These are phyloP conservation scores for Ips typographus DNA, from an alignment of 1,140 invertebrate genomes.

Conservation along the genomic window DNA sequence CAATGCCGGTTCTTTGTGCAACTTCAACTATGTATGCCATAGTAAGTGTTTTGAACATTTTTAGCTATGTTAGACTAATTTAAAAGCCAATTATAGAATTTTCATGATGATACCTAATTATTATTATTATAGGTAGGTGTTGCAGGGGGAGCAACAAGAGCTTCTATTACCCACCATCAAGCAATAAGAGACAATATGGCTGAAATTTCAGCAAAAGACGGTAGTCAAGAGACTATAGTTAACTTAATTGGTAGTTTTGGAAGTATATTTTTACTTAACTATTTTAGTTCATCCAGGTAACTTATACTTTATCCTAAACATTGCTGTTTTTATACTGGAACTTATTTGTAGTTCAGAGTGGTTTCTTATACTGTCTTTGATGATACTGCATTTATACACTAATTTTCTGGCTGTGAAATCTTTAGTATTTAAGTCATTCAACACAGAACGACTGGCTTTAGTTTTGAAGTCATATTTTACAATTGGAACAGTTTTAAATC, in stretches of 20 bases:
- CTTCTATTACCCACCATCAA: constrained; percentile 90
- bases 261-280: constrained; percentile 74
- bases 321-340: too few relatives aligned
- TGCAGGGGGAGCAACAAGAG: constrained; percentile 87
- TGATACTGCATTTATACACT: constrained; percentile 78
- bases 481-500: constrained; percentile 54
- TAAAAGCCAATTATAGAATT: neutral
- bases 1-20: constrained; percentile 65
- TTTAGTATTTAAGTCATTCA: constrained; percentile 74
- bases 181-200: constrained; percentile 87
- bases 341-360: constrained; percentile 62
- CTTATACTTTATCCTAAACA: neutral
- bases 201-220: constrained; percentile 94
- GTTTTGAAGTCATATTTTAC: constrained; percentile 64
- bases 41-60: constrained; percentile 53
- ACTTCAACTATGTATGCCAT: constrained; percentile 72
- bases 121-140: constrained; percentile 63
- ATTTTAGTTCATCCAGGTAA: constrained; percentile 60
- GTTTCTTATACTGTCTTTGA: constrained; percentile 70
- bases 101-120: neutral
- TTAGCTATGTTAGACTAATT: neutral
- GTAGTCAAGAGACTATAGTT: constrained; percentile 93
- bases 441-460: constrained; percentile 72
- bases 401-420: constrained; percentile 85
- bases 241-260: constrained; percentile 82